These are phyloP conservation scores for Hipposideros larvatus DNA, from an alignment of 2,797 vertebrate genomes.

Conservation along the genomic window DNA sequence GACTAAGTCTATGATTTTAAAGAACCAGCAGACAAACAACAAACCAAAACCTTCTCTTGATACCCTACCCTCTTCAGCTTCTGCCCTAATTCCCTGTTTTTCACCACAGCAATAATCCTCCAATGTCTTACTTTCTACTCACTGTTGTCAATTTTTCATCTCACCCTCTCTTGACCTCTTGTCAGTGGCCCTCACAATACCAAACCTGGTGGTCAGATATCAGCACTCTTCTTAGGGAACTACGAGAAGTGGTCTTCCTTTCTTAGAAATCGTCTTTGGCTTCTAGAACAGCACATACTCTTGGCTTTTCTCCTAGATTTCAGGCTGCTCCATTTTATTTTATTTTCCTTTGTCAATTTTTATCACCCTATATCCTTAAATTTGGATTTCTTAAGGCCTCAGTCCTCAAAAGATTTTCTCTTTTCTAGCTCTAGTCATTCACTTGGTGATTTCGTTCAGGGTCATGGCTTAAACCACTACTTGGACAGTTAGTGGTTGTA, in stretches of 20 bases:
- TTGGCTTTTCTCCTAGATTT: not conserved
- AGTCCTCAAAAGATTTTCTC: not conserved
- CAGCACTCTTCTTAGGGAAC: not conserved
- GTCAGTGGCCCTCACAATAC: not conserved
- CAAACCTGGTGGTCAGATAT: not conserved
- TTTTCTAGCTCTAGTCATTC: not conserved
- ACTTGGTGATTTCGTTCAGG: not conserved
- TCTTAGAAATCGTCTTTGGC: not conserved
- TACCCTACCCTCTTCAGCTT: not conserved
- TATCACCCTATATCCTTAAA: not conserved
- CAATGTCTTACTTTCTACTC: not conserved
- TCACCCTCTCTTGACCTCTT: not conserved
- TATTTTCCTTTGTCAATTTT: not conserved
- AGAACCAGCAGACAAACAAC: not conserved
- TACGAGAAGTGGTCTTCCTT: not conserved
- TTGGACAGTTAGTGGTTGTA: not conserved
- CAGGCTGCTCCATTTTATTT: not conserved
- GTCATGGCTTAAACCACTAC: not conserved
- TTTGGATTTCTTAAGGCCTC: rapidly evolving
- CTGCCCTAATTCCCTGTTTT: not conserved
- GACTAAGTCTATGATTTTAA: not conserved
- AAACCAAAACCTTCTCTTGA: not conserved
- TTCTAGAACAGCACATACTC: not conserved
- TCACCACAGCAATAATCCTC: not conserved
- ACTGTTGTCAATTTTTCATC: not conserved